Conservation (phyloP, 1,140 invertebrate genomes). For the Bursaphelenchus mucronatus region DNA sequence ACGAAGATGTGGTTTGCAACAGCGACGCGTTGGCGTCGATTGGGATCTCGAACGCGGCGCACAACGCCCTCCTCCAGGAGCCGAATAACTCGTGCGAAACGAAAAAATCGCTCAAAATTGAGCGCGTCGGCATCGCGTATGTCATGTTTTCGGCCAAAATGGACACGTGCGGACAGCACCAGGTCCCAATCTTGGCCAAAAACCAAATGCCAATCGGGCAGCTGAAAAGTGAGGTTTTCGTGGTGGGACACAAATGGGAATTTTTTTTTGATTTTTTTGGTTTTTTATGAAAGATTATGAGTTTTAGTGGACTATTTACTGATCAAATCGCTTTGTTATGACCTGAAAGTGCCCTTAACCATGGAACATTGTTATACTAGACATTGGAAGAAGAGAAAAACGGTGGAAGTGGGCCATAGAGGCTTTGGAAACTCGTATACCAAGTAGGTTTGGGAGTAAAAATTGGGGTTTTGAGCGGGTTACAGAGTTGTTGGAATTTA, state of each 20-base stretch:
- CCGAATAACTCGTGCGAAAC: neutral
- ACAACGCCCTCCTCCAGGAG: neutral
- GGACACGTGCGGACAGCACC: constrained; percentile 54
- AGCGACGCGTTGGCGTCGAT: constrained; percentile 1
- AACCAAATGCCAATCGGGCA: constrained; percentile 40
- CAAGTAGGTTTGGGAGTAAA: constrained; percentile 36
- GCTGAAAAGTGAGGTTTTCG: neutral
- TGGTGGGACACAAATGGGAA: too few species aligned
- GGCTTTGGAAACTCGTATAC: constrained; percentile 60
- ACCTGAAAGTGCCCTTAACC: constrained; percentile 24
- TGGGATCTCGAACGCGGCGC: neutral
- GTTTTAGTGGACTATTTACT: constrained; percentile 36
- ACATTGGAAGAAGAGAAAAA: constrained; percentile 59
- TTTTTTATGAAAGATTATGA: too few species aligned
- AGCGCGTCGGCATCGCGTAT: constrained; percentile 8
- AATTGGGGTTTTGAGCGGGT: too few species aligned
- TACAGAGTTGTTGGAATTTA: too few species aligned
- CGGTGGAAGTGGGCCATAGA: constrained; percentile 58
- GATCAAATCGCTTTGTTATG: constrained; percentile 37
- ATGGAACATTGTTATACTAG: constrained; percentile 49
- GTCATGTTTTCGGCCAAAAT: constrained; percentile 27
- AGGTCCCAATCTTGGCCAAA: constrained; percentile 49
- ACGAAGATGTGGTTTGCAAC: neutral
- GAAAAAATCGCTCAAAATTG: constrained; percentile 1
- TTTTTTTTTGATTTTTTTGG: too few species aligned